Conservation (phyloP, 1,140 invertebrate species). For the Drosophila bocqueti region DNA sequence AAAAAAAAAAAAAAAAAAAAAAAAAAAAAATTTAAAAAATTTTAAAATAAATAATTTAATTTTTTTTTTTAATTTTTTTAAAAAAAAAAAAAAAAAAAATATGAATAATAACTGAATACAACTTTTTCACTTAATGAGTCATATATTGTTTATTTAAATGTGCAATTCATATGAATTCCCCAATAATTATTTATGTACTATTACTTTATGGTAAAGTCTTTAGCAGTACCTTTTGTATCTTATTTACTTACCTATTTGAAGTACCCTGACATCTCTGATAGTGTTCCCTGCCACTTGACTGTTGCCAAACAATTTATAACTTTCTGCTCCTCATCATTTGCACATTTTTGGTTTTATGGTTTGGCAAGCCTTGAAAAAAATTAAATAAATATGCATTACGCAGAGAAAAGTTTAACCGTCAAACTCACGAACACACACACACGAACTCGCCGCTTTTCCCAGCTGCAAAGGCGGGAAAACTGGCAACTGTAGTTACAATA, state of each 20-base stretch:
- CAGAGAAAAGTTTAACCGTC: conserved; percentile 61
- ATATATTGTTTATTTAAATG: neutral
- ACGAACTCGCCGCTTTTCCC: neutral
- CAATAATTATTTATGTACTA: neutral
- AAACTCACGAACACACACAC: conserved; percentile 12
- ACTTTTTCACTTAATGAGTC: no score
- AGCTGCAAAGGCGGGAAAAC: conserved; percentile 13
- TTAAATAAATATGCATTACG: conserved; percentile 80
- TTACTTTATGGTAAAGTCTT: no score
- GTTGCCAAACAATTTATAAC: conserved; percentile 71
- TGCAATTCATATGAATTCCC: neutral
- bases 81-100: no score
- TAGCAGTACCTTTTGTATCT: neutral
- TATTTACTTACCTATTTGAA: neutral
- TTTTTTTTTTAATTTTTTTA: no score
- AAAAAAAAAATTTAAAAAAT: no score
- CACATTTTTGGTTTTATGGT: conserved; percentile 66
- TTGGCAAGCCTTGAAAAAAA: conserved; percentile 63
- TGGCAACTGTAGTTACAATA: conserved; percentile 74
- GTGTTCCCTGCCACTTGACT: conserved; percentile 69
- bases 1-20: no score
- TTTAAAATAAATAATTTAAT: no score
- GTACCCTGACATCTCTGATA: conserved; percentile 26
- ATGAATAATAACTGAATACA: no score
- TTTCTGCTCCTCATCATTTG: conserved; percentile 50